Evolutionary conservation across 2,113 vertebrate species (phyloP).

Genomic region (Rhinogobius similis): DNA sequence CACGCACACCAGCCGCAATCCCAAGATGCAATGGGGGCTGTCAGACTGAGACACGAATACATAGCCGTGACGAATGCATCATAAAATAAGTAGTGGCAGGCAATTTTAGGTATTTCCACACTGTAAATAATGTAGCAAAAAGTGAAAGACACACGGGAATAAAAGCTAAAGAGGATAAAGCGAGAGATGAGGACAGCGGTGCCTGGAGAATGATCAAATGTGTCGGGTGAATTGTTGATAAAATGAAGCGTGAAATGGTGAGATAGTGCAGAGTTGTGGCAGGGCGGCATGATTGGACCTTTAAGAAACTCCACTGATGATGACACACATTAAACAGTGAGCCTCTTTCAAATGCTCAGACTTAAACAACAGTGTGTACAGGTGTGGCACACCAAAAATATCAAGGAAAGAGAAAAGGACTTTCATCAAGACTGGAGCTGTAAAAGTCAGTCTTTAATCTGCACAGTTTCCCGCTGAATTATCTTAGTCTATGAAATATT

Average conservation of each 20-base stretch:
- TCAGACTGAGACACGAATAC: slow-evolving; percentile 63
- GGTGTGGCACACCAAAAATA: slow-evolving; percentile 10
- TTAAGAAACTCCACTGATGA: slow-evolving; percentile 50
- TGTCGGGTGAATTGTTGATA: slow-evolving; percentile 45
- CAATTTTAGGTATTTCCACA: slow-evolving; percentile 73
- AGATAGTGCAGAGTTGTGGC: slow-evolving; percentile 16
- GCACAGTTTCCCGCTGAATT: slow-evolving; percentile 17
- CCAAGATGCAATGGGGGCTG: slow-evolving; percentile 64
- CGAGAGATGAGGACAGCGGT: slow-evolving; percentile 10
- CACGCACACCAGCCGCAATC: slow-evolving; percentile 37
- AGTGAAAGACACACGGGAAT: slow-evolving; percentile 19
- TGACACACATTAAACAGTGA: slow-evolving; percentile 22
- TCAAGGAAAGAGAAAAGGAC: slow-evolving; percentile 21
- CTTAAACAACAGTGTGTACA: slow-evolving; percentile 15
- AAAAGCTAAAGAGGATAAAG: not conserved
- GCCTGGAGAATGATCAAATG: slow-evolving; percentile 33
- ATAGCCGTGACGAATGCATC: slow-evolving; percentile 74
- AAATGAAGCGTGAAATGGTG: slow-evolving; percentile 68
- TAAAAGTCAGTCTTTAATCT: slow-evolving; percentile 3
- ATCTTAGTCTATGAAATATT: slow-evolving; percentile 41
- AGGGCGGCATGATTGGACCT: slow-evolving; percentile 23
- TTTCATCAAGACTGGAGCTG: slow-evolving; percentile 3
- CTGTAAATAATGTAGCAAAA: slow-evolving; percentile 71
- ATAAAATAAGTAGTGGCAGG: slow-evolving; percentile 74
- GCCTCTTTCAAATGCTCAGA: slow-evolving; percentile 11